These are phyloP conservation scores for Coenobita brevimanus DNA, from an alignment of 1,140 invertebrate species.

Conservation along the genomic window DNA sequence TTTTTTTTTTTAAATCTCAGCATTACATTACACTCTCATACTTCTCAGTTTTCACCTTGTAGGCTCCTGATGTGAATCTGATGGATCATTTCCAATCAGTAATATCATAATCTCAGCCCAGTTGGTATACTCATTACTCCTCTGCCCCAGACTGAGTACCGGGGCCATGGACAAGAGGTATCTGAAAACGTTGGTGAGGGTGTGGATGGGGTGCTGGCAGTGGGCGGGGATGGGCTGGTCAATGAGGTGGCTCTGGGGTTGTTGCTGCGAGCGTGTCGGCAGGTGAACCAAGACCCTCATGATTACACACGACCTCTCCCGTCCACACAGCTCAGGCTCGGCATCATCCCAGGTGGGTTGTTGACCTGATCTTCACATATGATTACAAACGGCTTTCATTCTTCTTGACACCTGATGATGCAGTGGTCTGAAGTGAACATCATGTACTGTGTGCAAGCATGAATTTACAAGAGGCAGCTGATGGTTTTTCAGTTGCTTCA, in stretches of 20 bases:
- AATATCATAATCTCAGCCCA: not conserved
- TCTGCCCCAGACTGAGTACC: constrained; percentile 82
- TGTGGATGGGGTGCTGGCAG: constrained; percentile 81
- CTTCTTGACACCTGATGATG: no score
- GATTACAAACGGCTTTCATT: no score
- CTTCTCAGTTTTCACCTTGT: no score
- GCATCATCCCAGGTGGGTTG: constrained; percentile 82
- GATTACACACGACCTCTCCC: constrained; percentile 78
- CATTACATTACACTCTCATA: no score
- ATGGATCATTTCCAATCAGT: not conserved
- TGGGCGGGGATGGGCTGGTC: constrained; percentile 78
- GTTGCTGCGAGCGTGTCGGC: constrained; percentile 75
- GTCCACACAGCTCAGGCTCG: constrained; percentile 80
- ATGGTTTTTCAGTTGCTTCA: no score
- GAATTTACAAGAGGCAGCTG: no score
- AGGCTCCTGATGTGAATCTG: not conserved
- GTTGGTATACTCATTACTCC: not conserved
- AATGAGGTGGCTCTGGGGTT: constrained; percentile 89
- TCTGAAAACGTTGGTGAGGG: constrained; percentile 83
- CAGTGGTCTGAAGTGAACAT: no score
- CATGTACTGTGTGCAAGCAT: no score
- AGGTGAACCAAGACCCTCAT: constrained; percentile 79
- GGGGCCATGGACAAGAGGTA: constrained; percentile 90
- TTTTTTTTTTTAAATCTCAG: no score
- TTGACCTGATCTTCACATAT: no score